Evolutionary conservation across 2,888 invertebrate genomes (phyloP).

Genomic region (Apoderus coryli): DNA sequence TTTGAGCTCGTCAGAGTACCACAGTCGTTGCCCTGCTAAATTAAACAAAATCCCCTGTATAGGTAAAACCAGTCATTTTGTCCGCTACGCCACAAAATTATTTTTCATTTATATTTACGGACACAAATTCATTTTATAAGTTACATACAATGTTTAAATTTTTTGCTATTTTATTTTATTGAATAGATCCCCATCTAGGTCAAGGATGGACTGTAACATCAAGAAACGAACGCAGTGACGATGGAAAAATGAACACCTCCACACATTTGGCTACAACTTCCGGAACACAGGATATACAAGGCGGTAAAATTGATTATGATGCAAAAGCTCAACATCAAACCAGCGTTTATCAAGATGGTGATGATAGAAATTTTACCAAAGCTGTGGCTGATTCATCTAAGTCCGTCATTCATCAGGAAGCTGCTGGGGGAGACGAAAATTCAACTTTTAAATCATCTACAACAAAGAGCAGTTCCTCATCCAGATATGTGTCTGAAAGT

Average conservation of each 20-base stretch:
- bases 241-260: constrained; percentile 47
- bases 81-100: too few species aligned
- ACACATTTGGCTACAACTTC: constrained; percentile 44
- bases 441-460: constrained; percentile 30
- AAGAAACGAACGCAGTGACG: constrained; percentile 44
- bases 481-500: constrained; percentile 24
- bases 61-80: too few species aligned
- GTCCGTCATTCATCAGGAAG: constrained; percentile 36
- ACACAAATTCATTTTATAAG: too few species aligned
- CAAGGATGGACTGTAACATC: constrained; percentile 53
- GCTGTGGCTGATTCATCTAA: constrained; percentile 35
- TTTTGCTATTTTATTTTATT: too few species aligned
- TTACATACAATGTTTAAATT: too few species aligned
- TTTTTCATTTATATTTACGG: too few species aligned
- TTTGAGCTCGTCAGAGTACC: too few species aligned
- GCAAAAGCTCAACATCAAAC: constrained; percentile 47
- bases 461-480: constrained; percentile 26
- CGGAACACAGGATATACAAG: constrained; percentile 42
- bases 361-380: constrained; percentile 38
- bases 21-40: too few species aligned
- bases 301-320: constrained; percentile 48
- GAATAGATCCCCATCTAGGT: too few species aligned
- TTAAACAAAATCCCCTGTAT: too few species aligned
- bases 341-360: constrained; percentile 38
- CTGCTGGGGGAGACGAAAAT: constrained; percentile 36